Conservation (phyloP, 2,797 vertebrate species). For the Margarornis squamiger region DNA sequence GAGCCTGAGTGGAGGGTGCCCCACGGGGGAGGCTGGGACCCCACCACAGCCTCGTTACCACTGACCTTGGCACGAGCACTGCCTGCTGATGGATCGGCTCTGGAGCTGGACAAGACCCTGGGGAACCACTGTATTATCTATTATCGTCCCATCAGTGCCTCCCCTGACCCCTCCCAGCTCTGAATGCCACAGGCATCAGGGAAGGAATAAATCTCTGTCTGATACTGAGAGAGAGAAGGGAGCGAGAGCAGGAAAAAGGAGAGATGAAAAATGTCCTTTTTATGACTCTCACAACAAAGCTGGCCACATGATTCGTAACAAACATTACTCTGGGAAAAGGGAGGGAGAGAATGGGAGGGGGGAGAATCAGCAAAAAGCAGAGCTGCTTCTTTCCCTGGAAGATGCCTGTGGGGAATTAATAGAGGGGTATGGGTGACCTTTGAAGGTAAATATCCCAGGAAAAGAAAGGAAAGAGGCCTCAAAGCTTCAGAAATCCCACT, state of each 20-base stretch:
- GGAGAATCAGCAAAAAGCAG: constrained; percentile 37
- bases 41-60: constrained; percentile 92
- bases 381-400: neutral
- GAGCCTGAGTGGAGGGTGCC: constrained; percentile 52
- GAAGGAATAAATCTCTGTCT: constrained; percentile 96
- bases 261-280: constrained; percentile 77
- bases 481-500: neutral
- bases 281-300: constrained; percentile 68
- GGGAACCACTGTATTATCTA: constrained; percentile 90
- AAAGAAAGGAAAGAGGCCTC: constrained; percentile 1
- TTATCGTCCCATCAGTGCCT: constrained; percentile 89
- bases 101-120: constrained; percentile 86
- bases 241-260: constrained; percentile 25
- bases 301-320: constrained; percentile 6
- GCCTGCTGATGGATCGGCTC: constrained; percentile 94
- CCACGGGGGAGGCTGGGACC: constrained; percentile 76
- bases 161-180: constrained; percentile 69
- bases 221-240: constrained; percentile 72
- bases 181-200: constrained; percentile 59
- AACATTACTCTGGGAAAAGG: constrained; percentile 8
- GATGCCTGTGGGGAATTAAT: neutral
- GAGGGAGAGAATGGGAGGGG: neutral
- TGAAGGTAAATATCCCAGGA: constrained; percentile 47
- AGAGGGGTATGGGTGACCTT: constrained; percentile 50
- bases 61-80: constrained; percentile 92